A percentile compares a stretch with the other conserved stretches of the same genome.
These are phyloP conservation scores for Lycophotia porphyrea DNA, from an alignment of 2,888 invertebrate genomes.

Conservation along the genomic window DNA sequence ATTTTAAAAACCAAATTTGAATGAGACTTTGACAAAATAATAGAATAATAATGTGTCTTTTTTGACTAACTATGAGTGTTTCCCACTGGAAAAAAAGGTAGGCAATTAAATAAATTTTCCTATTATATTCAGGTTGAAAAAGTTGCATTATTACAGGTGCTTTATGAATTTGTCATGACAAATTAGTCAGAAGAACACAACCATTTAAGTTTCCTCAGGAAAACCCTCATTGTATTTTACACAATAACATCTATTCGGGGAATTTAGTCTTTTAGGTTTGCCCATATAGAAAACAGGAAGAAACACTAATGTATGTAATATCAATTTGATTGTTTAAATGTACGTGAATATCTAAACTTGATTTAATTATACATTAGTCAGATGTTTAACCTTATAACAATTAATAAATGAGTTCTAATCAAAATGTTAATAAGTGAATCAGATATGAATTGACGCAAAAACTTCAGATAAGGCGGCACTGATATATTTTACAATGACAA, in stretches of 20 bases:
- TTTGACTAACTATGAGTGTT: not conserved
- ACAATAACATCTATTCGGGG: not conserved
- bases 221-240: not conserved
- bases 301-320: not conserved
- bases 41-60: not conserved
- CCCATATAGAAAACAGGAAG: not conserved
- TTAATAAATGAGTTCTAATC: conserved; percentile 40
- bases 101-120: not conserved
- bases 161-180: not conserved
- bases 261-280: not conserved
- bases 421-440: conserved; percentile 42
- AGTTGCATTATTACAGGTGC: not conserved
- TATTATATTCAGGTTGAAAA: not conserved
- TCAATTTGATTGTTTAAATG: not conserved
- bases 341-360: not conserved
- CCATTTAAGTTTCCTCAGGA: not conserved
- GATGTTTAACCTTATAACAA: conserved; percentile 19
- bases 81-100: not conserved
- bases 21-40: not conserved
- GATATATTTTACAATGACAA: conserved; percentile 39
- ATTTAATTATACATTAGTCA: not conserved
- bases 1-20: not conserved
- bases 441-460: conserved; percentile 26
- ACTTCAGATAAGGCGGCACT: conserved; percentile 41
- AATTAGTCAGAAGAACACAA: not conserved